Evolutionary conservation across 2,113 vertebrate species (phyloP).

Genomic region (Gymnarchus niloticus): DNA sequence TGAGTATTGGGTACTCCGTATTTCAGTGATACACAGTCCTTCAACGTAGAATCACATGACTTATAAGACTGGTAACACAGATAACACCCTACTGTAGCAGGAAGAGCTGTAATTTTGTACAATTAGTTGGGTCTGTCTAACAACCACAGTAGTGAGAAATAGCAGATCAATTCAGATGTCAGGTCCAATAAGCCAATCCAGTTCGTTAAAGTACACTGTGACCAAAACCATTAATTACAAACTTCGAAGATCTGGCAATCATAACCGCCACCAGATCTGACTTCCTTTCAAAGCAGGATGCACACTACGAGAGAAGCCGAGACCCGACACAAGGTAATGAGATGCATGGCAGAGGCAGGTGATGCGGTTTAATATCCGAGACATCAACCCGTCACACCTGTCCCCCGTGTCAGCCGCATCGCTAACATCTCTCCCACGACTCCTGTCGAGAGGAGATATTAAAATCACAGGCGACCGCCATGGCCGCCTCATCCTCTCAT

Average conservation of each 20-base stretch:
- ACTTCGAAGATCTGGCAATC: neutral
- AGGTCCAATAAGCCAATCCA: neutral
- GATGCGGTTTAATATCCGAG: neutral
- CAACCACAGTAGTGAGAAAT: neutral
- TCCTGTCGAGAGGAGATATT: neutral
- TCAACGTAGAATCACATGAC: neutral
- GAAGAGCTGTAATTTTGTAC: neutral
- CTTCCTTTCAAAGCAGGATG: neutral
- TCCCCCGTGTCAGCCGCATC: neutral
- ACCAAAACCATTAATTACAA: neutral
- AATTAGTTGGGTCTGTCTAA: constrained; percentile 7
- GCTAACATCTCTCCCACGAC: neutral
- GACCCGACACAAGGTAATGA: neutral
- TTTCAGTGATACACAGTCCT: neutral
- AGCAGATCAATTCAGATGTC: neutral
- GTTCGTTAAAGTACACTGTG: neutral
- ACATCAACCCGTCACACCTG: neutral
- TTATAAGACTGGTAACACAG: neutral
- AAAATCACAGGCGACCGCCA: no score
- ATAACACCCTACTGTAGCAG: neutral
- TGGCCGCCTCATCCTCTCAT: neutral
- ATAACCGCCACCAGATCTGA: neutral
- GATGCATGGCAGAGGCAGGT: neutral
- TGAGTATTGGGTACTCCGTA: neutral
- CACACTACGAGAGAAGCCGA: neutral